Base-by-base conservation (phyloP, 2,113 vertebrate genomes). In the Myrmecobius fasciatus region DNA sequence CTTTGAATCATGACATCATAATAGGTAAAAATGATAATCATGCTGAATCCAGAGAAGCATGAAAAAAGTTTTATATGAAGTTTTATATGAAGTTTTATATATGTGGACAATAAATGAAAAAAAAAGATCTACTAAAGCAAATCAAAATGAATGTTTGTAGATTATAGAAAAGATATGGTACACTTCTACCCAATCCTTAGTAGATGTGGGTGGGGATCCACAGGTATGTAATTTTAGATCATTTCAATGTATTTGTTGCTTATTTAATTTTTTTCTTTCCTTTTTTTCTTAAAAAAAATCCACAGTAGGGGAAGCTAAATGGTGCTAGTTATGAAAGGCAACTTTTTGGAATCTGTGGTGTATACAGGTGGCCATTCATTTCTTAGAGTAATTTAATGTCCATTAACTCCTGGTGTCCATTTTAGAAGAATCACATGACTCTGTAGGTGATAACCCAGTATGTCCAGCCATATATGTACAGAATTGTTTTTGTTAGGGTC, bases 381-480 rank as follows among this genome's bases (percentile, higher is more conserved):
- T 88, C 89, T 7, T 97, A 96, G 91, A 98, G 94, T 95, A 99
- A 97, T 54, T 98, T 98, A 2, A 94, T 95, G 91, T 98, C 96
- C 93, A 95, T 94, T 83, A 98, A 92, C 97, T 98, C 94, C 92
- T 97, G 95, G 2, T 97, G 98, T 96, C 98, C 97, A 31, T 54
- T 95, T 67, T 92, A 96, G 97, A 49, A 99, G 96, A 90, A 53
- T 93, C 25, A 97, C 88, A 26, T 97, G 89, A 43, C 97, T 96
- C n/a, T 91, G 53, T 9, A 99, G 96, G 0, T 47, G 0, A 0
- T 89, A 53, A 91, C 98, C 98, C 91, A 98, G 98, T 53, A 94
- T 92, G 96, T 98, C 97, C 17, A 99, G 46, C 97, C 98, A 98
- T 1, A 96, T 93, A 52, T 95, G 91, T 0, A 97, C 95, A 60